A percentile compares a stretch with the other conserved stretches of the same genome.
These are phyloP conservation scores for Aeoliscus strigatus DNA, from an alignment of 2,797 vertebrate genomes.

Conservation along the genomic window DNA sequence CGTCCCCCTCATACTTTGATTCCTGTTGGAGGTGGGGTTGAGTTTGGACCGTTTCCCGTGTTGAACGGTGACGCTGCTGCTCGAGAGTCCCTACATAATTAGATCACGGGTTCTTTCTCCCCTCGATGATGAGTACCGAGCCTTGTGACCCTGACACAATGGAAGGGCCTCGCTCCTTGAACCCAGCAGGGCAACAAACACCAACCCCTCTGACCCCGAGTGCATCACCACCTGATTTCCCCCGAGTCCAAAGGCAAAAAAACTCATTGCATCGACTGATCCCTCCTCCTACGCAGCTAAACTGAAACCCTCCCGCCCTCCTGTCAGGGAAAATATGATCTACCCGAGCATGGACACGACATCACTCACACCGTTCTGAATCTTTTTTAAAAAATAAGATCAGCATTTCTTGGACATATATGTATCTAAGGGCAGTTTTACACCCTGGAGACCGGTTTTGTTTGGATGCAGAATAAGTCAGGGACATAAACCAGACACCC, in stretches of 20 bases:
- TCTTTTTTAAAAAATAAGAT: too few species aligned
- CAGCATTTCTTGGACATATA: too few species aligned
- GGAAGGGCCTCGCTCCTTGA: constrained; percentile 47
- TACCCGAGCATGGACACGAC: too few species aligned
- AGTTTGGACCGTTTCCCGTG: too few species aligned
- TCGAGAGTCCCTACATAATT: constrained; percentile 11
- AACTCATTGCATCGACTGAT: constrained; percentile 37
- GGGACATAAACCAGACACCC: too few species aligned
- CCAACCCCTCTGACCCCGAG: constrained; percentile 32
- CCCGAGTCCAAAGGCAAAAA: constrained; percentile 60
- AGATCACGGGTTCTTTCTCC: constrained; percentile 9
- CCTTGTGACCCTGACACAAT: constrained; percentile 53
- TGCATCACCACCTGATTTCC: constrained; percentile 62
- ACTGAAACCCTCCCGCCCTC: constrained; percentile 33
- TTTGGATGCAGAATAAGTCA: too few species aligned
- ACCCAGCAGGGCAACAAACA: constrained; percentile 36
- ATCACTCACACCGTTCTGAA: not conserved
- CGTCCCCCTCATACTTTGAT: too few species aligned
- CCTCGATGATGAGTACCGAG: constrained; percentile 39
- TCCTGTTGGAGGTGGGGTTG: too few species aligned
- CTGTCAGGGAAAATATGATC: constrained; percentile 1
- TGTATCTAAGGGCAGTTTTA: too few species aligned
- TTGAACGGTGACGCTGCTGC: constrained; percentile 44
- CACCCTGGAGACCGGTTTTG: too few species aligned
- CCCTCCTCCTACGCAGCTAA: constrained; percentile 18